Evolutionary conservation across 2,888 invertebrate genomes (phyloP), one percentile per base, ranked within the genome.

Genomic region (Acanthosepion pharaonis): DNA sequence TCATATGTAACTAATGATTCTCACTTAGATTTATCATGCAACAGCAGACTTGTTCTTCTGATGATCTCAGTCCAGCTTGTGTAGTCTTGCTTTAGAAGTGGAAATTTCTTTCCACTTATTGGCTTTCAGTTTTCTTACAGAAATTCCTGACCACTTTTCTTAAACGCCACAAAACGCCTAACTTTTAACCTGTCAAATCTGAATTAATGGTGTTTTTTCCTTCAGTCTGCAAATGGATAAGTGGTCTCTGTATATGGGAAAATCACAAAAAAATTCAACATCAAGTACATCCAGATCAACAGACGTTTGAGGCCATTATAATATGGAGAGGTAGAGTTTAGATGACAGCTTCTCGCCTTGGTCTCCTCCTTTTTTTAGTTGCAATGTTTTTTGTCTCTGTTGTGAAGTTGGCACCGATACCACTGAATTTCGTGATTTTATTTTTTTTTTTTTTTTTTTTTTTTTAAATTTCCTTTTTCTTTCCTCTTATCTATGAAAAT

Each of bases 291-390:
- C 97, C 97, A 94, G 97, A 97, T 94, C 95, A 96, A 94, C 96
- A 96, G 94, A 95, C 96, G 91, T 97, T 96, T 96, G 97, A 97
- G 96, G 97, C 97, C 78, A 96, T 97, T 93, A 97, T 97, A 94
- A 96, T 97, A 93, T 97, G 97, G 97, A 97, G 97, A 96, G 97
- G 97, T 95, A 97, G 96, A 96, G 96, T 96, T 49, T 96, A 59
- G 28, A 59, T 59, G 48, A 55, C 25, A 64, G n/a, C 48, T 49
- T 94, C 42, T 94, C 42, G 51, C 53, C 42, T 93, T 92, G 42
- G 91, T 93, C 55, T 91, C 48, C n/a, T 55, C 91, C 64, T 91
- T 42, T 48, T 91, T 92, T 93, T 93, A 93, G 93, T 93, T 93
- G 93, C 93, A 23, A 93, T 49, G 20, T 93, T 93, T 92, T 93